These are phyloP conservation scores for Clinocottus analis DNA, from an alignment of 2,113 vertebrate species.

Conservation along the genomic window DNA sequence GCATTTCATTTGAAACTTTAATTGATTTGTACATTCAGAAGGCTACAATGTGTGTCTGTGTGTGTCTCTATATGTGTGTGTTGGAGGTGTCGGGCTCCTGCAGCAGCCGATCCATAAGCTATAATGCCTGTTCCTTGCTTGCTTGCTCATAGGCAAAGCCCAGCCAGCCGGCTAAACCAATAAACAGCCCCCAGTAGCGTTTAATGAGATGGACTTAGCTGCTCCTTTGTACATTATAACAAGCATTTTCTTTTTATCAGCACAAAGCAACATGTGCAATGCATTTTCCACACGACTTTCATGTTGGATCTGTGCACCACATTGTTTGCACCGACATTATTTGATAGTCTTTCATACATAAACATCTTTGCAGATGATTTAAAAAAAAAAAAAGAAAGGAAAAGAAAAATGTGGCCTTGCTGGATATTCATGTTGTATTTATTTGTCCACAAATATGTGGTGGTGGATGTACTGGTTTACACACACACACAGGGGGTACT, in stretches of 20 bases:
- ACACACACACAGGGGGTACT: neutral
- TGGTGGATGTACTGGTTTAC: neutral
- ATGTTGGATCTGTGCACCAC: constrained; percentile 15
- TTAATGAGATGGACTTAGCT: constrained; percentile 65
- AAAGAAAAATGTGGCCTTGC: too few relatives aligned
- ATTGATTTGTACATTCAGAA: neutral
- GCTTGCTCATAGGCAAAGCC: constrained; percentile 39
- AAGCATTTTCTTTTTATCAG: neutral
- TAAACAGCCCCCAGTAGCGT: constrained; percentile 61
- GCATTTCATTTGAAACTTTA: constrained; percentile 30
- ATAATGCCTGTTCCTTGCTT: constrained; percentile 12
- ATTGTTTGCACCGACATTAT: constrained; percentile 1
- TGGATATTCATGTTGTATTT: constrained; percentile 4
- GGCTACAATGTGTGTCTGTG: neutral
- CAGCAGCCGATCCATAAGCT: constrained; percentile 28
- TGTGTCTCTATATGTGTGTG: neutral
- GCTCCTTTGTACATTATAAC: constrained; percentile 41
- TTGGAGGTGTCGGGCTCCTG: constrained; percentile 28
- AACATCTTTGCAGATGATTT: neutral
- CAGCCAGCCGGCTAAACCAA: constrained; percentile 56
- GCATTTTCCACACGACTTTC: constrained; percentile 16
- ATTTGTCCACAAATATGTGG: neutral
- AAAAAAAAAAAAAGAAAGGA: neutral
- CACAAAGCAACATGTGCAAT: constrained; percentile 33
- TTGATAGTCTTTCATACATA: neutral